phyloP scores from a whole-genome alignment of 2,888 invertebrate genomes.

The Trachelus iudaicus region DNA sequence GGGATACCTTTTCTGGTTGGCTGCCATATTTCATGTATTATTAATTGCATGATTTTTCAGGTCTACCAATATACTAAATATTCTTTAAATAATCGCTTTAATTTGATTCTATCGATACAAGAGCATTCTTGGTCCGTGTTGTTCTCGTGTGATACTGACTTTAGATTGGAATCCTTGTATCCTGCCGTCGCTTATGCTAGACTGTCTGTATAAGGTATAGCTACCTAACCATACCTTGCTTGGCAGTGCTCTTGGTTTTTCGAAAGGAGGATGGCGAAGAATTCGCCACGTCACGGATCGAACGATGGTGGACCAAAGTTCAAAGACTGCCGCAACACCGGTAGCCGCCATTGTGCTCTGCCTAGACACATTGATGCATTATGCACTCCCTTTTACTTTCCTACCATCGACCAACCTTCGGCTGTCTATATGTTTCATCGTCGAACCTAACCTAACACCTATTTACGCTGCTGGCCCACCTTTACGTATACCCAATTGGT shows the following conservation, averaged over 20 bases:
- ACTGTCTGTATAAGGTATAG: background rate
- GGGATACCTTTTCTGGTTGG: constrained; percentile 18
- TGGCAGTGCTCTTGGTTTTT: constrained; percentile 5
- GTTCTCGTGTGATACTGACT: background rate
- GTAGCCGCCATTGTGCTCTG: constrained; percentile 40
- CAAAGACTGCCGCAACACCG: constrained; percentile 49
- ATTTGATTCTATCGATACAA: background rate
- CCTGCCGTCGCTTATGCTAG: background rate
- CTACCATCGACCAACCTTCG: background rate
- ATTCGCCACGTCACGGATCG: constrained; percentile 30
- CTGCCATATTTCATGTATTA: constrained; percentile 13
- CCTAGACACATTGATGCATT: constrained; percentile 24
- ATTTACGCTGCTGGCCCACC: background rate
- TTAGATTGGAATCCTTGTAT: background rate
- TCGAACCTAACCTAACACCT: background rate
- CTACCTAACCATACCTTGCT: background rate
- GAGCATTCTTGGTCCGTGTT: background rate
- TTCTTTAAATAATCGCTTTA: background rate
- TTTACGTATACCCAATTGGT: constrained; percentile 1
- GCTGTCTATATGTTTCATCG: background rate
- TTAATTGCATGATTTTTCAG: background rate
- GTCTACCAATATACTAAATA: background rate
- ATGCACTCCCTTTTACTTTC: constrained; percentile 21
- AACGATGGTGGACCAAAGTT: constrained; percentile 34
- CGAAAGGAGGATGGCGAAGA: constrained; percentile 26